Base-by-base conservation (phyloP, 53 echinoderm and acorn worm genomes). In the Hippasteria phrygiana region DNA sequence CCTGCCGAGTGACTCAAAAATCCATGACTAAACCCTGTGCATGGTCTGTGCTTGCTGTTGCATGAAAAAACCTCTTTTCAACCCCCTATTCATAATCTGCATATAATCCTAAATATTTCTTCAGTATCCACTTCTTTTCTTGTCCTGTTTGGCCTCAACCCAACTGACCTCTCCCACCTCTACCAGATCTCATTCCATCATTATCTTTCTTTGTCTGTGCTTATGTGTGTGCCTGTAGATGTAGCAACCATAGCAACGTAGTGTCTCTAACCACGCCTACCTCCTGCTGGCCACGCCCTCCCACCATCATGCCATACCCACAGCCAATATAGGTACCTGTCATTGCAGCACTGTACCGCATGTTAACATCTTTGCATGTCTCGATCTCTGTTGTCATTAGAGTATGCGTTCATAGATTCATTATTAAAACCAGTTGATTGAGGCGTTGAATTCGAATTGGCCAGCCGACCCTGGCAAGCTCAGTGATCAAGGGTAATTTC, bases 151-250 rank as follows among this genome's bases (percentile, higher is more conserved):
- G 35, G 1, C n/a, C 18, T 62, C 3, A 32, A 29, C 28, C 51
- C 0, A 27, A 18, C 31, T 2, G 1, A 31, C 0, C 55, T 2
- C 36, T 79, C 62, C 27, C 33, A 35, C 36, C 27, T n/a, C n/a
- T n/a, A 10, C 35, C 56, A 34, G 3, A 39, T 11, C 3, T 11
- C 3, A 26, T n/a, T 9, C 40, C 79, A 37, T 17, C 48, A 43
- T 31, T 51, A 13, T 10, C 36, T 67, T 37, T 67, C 2, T n/a
- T 73, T 56, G 26, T 17, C 85, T 53, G 70, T 85, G 35, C 50
- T 46, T 85, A n/a, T n/a, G n/a, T n/a, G 79, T 85, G 85, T 85
- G 47, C 32, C 22, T 48, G 85, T 85, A 85, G 85, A 71, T 47
- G 70, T 69, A 37, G 85, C 71, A 48, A 66, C n/a, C 32, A 27